Base-by-base conservation (phyloP, 2,888 invertebrate genomes). In the Amorpha juglandis region DNA sequence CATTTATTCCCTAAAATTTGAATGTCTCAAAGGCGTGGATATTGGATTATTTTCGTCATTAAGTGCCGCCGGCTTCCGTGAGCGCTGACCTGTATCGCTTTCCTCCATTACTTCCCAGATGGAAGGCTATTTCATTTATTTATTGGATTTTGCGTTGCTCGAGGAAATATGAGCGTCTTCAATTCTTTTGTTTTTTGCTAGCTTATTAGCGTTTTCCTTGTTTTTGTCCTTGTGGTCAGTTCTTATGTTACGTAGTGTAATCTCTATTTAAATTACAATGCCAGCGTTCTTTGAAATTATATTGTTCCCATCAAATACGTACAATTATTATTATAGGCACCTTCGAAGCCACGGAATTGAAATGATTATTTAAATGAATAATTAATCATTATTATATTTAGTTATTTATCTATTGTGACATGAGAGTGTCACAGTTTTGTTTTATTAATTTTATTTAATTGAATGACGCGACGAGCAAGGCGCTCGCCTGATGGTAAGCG, bases 81-180 rank as follows among this genome's bases (percentile, higher is more conserved):
- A 19, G 38, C 58, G 19, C 58, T 58, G 58, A 19, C 58, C 58
- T 58, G 58, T 58, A 58, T 58, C 58, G 38, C 58, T 58, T 58
- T 19, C 58, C 38, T 55, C 58, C 42, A 58, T 58, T 58, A 58
- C 58, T 38, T 16, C 16, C 58, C 38, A 19, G 58, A 58, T 58
- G 58, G 38, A 38, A 19, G 19, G 42, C 58, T 42, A 42, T 58
- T 38, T 58, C 58, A 42, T 35, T 52, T 38, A 55, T 42, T 58
- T 58, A 58, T 58, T 58, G 58, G 42, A 58, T 58, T 58, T 38
- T 38, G 42, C 55, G 33, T 55, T 42, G 12, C 11, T 33, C 27
- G 52, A 27, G 42, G 58, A 58, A 58, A 58, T 58, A 58, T 58
- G 58, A 58, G 42, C 27, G 52, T 58, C 21, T 58, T 58, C 19